A percentile compares a stretch with the other conserved stretches of the same genome.
These are phyloP conservation scores for Calcarius lapponicus DNA, from an alignment of 2,797 vertebrate genomes.

Conservation along the genomic window DNA sequence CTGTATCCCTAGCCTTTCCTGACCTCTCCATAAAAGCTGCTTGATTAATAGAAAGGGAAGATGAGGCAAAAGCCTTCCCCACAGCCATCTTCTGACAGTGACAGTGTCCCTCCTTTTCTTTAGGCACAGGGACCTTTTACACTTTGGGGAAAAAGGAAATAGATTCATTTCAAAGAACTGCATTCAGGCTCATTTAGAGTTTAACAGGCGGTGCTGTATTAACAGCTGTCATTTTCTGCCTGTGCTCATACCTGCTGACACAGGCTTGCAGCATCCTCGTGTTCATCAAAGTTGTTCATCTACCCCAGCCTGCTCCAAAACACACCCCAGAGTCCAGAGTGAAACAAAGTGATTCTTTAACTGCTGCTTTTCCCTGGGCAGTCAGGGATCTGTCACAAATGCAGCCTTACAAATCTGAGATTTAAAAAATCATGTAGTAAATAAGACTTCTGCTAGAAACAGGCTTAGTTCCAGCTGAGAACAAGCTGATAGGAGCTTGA, in stretches of 20 bases:
- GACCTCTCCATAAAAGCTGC: background rate
- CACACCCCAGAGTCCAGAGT: background rate
- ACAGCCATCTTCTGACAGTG: background rate
- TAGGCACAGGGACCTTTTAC: conserved; percentile 4
- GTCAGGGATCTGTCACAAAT: conserved; percentile 4
- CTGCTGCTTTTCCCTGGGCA: background rate
- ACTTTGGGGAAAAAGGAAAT: background rate
- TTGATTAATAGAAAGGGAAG: background rate
- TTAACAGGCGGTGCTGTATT: conserved; percentile 33
- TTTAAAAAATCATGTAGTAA: background rate
- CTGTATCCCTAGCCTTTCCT: background rate
- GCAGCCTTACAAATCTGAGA: background rate
- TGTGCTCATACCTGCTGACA: background rate
- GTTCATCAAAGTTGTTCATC: conserved; percentile 6
- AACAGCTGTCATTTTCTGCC: conserved; percentile 28
- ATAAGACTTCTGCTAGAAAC: conserved; percentile 8
- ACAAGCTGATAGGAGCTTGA: background rate
- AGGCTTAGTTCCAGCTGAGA: background rate
- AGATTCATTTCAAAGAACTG: conserved; percentile 24
- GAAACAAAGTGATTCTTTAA: conserved; percentile 24
- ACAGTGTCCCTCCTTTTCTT: background rate
- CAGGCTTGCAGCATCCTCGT: background rate
- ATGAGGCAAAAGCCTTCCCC: background rate
- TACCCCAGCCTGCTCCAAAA: conserved; percentile 5
- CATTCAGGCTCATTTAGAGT: conserved; percentile 44